phyloP scores from a whole-genome alignment of 2,113 vertebrate genomes.

The Sapajus apella region DNA sequence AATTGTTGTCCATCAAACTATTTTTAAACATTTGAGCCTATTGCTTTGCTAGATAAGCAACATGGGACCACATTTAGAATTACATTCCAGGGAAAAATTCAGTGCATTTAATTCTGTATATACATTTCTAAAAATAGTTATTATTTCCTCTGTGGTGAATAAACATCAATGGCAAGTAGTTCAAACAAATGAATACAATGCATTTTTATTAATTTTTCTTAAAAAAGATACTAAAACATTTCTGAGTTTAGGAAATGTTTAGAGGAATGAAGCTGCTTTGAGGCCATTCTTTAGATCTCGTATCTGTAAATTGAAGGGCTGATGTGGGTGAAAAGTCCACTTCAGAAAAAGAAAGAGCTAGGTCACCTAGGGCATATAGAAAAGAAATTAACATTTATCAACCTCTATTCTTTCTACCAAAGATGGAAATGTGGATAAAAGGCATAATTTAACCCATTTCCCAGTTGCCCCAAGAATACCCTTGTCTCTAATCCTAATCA shows the following conservation, averaged over 20 bases:
- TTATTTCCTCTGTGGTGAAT: background rate
- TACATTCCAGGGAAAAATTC: background rate
- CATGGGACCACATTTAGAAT: background rate
- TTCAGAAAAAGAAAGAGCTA: background rate
- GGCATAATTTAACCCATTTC: background rate
- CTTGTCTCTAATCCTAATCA: too few species aligned
- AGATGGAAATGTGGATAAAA: background rate
- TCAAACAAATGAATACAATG: background rate
- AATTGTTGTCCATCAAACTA: background rate
- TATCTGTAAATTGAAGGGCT: background rate
- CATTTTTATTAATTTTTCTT: background rate
- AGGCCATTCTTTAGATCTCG: background rate
- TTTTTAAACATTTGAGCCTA: slow-evolving; percentile 39
- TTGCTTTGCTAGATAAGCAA: slow-evolving; percentile 28
- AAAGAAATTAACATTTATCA: background rate
- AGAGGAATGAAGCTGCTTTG: background rate
- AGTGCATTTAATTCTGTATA: background rate
- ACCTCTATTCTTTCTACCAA: background rate
- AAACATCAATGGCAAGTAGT: background rate
- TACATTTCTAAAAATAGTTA: slow-evolving; percentile 4
- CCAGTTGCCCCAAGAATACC: too few species aligned
- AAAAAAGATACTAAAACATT: background rate
- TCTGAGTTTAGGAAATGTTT: background rate
- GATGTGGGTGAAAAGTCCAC: background rate
- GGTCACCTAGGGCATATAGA: background rate